Base-by-base conservation (phyloP, 2,888 invertebrate species). In the Melanargia galathea region DNA sequence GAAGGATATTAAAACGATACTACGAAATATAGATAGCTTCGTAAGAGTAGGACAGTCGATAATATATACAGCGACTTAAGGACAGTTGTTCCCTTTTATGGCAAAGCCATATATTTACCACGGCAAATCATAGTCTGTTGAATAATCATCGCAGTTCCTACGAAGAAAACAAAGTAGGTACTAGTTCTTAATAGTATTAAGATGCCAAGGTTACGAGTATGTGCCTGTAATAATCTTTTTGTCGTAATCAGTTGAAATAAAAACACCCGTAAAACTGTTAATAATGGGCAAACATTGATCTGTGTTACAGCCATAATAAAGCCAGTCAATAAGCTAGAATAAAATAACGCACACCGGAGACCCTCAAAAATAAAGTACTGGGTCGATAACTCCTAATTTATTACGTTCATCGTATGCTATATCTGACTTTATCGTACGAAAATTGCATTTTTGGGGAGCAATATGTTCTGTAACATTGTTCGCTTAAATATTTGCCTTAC, bases 401-500 rank as follows among this genome's bases (percentile, higher is more conserved):
- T 45, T 58, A 55, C 48, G 49, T 55, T 59, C 26, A 65, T 59
- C 51, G 59, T 62, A 60, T 48, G 49, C 64, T 24, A 26, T 52
- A 54, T 57, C 64, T 55, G 54, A 64, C 52, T 59, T 55, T 55
- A 59, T 51, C 55, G 55, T 60, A 16, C 40, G 46, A 61, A 66
- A 64, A 66, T 64, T 62, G 64, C 62, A 66, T 40, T 55, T 55
- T 55, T 24, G 24, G 52, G 35, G 20, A 18, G 35, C 33, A 35
- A 52, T 2, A 20, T 52, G 35, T 64, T 52, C 61, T 52, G 24
- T 62, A 58, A 66, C 64, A 60, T 64, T 56, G 56, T 62, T 60
- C 64, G 22, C 35, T 18, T 48, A 60, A 62, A 64, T 60, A 64
- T 67, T 64, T 67, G 66, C 48, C 56, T 62, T 58, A 54, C 65